phyloP scores from a whole-genome alignment of 2,888 invertebrate genomes.

The Meiosimyza platycephala region DNA sequence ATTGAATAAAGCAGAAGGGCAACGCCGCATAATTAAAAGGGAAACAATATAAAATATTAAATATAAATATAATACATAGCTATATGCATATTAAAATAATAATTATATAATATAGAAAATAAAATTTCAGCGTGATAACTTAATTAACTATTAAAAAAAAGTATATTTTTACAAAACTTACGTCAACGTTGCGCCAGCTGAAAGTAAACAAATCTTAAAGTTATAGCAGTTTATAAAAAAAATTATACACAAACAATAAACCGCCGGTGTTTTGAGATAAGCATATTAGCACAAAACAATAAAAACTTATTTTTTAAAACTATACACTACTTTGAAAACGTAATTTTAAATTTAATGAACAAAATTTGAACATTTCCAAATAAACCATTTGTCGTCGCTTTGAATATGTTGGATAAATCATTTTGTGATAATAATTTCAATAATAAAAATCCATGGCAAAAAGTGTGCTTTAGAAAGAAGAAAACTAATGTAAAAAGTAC shows the following conservation, averaged over 20 bases:
- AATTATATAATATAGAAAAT: slow-evolving; percentile 42
- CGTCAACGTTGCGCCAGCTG: neutral
- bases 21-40: slow-evolving; percentile 42
- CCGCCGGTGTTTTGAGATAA: too few relatives aligned
- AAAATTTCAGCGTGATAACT: slow-evolving; percentile 49
- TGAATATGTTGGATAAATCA: slow-evolving; percentile 50
- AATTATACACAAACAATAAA: too few relatives aligned
- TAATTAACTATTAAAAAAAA: slow-evolving; percentile 36
- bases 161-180: slow-evolving; percentile 36
- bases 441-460: slow-evolving; percentile 59
- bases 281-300: too few relatives aligned
- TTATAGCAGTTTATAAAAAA: too few relatives aligned
- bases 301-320: too few relatives aligned
- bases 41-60: slow-evolving; percentile 27
- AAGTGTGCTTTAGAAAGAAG: slow-evolving; percentile 57
- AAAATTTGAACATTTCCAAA: slow-evolving; percentile 32
- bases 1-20: slow-evolving; percentile 34
- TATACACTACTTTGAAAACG: too few relatives aligned
- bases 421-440: slow-evolving; percentile 40
- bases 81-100: too few relatives aligned
- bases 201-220: too few relatives aligned
- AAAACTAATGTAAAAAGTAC: slow-evolving; percentile 46
- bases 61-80: slow-evolving; percentile 19
- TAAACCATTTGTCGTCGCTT: slow-evolving; percentile 17
- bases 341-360: neutral